These are phyloP conservation scores for Heliconius hermathena DNA, from an alignment of 1,140 invertebrate species.

Conservation along the genomic window DNA sequence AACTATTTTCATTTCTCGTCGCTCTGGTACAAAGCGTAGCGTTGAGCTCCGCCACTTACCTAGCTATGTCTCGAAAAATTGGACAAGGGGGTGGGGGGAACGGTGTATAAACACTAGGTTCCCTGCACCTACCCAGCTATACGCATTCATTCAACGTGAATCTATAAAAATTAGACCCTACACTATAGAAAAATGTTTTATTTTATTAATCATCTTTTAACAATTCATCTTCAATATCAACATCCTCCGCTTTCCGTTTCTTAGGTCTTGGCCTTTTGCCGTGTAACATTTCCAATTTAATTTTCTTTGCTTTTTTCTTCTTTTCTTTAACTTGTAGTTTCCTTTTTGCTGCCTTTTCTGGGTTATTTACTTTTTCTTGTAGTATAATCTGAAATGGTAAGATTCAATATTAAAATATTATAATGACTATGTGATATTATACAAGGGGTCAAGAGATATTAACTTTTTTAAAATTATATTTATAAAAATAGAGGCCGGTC, in stretches of 20 bases:
- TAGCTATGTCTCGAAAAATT: too few relatives aligned
- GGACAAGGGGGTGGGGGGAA: too few relatives aligned
- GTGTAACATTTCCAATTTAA: slow-evolving; percentile 82
- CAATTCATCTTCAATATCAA: slow-evolving; percentile 66
- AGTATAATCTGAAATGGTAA: slow-evolving; percentile 59
- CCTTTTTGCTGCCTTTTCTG: slow-evolving; percentile 88
- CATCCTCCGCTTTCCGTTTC: slow-evolving; percentile 73
- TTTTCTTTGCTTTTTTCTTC: slow-evolving; percentile 89
- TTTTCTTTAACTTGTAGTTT: slow-evolving; percentile 89
- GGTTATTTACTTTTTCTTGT: slow-evolving; percentile 88
- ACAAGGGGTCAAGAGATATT: neutral
- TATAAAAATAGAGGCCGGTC: too few relatives aligned
- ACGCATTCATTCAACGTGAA: too few relatives aligned
- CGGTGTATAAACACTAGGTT: too few relatives aligned
- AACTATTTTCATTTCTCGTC: too few relatives aligned
- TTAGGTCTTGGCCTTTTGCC: slow-evolving; percentile 66
- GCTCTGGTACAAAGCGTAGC: too few relatives aligned
- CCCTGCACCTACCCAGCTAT: too few relatives aligned
- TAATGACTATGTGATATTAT: neutral
- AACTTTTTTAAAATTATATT: too few relatives aligned
- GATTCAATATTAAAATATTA: neutral
- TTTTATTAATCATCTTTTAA: slow-evolving; percentile 45
- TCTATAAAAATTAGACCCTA: neutral
- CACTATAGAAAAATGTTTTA: too few relatives aligned
- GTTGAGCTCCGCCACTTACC: too few relatives aligned